Evolutionary conservation across 2,797 vertebrate species (phyloP).

Genomic region (Ciconia nigra): DNA sequence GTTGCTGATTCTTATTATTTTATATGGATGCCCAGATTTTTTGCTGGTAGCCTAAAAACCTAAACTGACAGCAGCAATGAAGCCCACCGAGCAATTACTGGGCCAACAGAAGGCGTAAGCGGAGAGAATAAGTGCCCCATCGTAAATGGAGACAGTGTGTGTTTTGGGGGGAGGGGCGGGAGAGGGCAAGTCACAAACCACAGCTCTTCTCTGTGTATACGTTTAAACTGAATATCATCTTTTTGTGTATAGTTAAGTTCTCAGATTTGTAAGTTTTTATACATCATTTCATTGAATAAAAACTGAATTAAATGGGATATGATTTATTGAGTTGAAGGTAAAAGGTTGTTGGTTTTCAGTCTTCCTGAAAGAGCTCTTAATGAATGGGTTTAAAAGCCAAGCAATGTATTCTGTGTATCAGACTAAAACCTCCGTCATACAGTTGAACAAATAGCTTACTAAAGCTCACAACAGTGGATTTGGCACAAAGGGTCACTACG

Average conservation of each 20-base stretch:
- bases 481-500: not conserved
- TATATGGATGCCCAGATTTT: constrained; percentile 59
- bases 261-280: constrained; percentile 84
- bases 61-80: constrained; percentile 37
- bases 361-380: not conserved
- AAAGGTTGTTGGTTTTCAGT: not conserved
- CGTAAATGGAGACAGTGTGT: constrained; percentile 51
- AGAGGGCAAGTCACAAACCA: constrained; percentile 54
- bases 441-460: not conserved
- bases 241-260: constrained; percentile 81
- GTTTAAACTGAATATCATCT: constrained; percentile 72
- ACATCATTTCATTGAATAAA: constrained; percentile 83
- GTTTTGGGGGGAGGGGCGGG: constrained; percentile 53
- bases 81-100: constrained; percentile 20
- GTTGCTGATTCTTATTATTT: constrained; percentile 57
- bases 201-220: constrained; percentile 68
- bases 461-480: not conserved
- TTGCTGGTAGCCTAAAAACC: constrained; percentile 52
- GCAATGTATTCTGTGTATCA: not conserved
- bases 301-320: constrained; percentile 69
- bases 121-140: constrained; percentile 44
- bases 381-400: not conserved
- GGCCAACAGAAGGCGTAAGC: constrained; percentile 27
- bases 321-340: constrained; percentile 41
- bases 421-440: not conserved